Evolutionary conservation across 2,888 invertebrate species (phyloP), one percentile per base, ranked within the genome.

Genomic region (Diaperis boleti): DNA sequence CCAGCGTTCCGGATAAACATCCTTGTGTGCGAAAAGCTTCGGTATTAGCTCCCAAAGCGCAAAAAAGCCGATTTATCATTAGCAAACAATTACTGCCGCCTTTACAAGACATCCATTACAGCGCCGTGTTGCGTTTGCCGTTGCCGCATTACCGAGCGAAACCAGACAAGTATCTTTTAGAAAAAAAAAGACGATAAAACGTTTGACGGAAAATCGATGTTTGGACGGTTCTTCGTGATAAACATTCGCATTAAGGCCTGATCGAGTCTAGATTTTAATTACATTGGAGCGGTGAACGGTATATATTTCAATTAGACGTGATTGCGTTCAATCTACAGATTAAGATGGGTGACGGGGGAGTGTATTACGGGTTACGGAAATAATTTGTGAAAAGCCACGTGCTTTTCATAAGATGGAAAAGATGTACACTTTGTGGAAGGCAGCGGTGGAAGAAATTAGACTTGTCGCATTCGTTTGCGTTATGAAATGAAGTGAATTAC

Each of bases 201-300:
- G 49, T 35, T 49, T 49, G 49, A 49, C 49, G 49, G 18, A 49
- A 49, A 49, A 49, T 49, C 49, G 49, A 49, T 49, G 49, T 31
- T 31, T 17, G 13, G 15, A 26, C 47, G 31, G 15, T 47, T 47
- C 17, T 29, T 47, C 15, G 31, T 31, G 31, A 20, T 47, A 47
- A 47, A 47, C 47, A 49, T 49, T 49, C 15, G 29, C 35, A 49
- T 49, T 35, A 49, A 49, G 17, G 47, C 47, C 31, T 15, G 31
- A 47, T 47, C 31, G 47, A 29, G 29, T 15, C 15, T 47, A 15
- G 47, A 47, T 47, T 47, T 47, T 47, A 47, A 47, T 47, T 47
- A 47, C 26, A 31, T 29, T 7, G 10, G 2, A 10, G 33, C 33
- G 10, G 33, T n/a, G 33, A 33, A 33, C 29, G 31, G 29, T 47